Base-by-base conservation (phyloP, 2,113 vertebrate species). In the Siniperca chuatsi region DNA sequence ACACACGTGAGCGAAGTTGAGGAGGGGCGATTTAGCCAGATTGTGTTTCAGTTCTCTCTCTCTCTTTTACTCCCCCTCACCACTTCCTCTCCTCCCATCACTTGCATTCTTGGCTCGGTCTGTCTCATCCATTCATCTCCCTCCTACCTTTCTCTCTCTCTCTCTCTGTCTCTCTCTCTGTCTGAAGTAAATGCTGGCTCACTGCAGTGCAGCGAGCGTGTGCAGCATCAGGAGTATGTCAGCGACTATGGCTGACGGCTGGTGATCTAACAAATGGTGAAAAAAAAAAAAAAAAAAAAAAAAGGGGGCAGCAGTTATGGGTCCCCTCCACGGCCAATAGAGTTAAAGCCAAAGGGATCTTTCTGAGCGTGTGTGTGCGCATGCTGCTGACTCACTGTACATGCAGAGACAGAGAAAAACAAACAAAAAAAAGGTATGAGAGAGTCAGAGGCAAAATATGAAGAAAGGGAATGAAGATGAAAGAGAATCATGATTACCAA, bases 181-280 rank as follows among this genome's bases (percentile, higher is more conserved):
- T 92, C 93, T 94, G 94, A 87, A 94, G 91, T 95, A 84, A 87
- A 94, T 93, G 94, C 94, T 93, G 96, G 94, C 95, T 96, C 96
- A 97, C 96, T 97, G 97, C 97, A 97, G 96, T 95, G 96, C 95
- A 93, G 42, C 93, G 96, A 96, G 88, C 93, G 93, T 96, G 96
- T 95, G 96, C 96, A 96, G 97, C 95, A 96, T 90, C 92, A 93
- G 95, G 95, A 95, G 95, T 92, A 93, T 95, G 93, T 15, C 77
- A 80, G 74, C 25, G 16, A 76, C 58, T 44, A 71, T 75, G 76
- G 79, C 90, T 79, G 92, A 66, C 20, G n/a, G 72, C 57, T 64
- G 74, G 71, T 75, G 84, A 82, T 58, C 58, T 73, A 82, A 84
- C 75, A 79, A 85, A 91, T 71, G 44, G 35, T 40, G 75, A 52